A percentile compares a stretch with the other conserved stretches of the same genome.
These are phyloP conservation scores for Nestor notabilis DNA, from an alignment of 2,113 vertebrate species.

Conservation along the genomic window DNA sequence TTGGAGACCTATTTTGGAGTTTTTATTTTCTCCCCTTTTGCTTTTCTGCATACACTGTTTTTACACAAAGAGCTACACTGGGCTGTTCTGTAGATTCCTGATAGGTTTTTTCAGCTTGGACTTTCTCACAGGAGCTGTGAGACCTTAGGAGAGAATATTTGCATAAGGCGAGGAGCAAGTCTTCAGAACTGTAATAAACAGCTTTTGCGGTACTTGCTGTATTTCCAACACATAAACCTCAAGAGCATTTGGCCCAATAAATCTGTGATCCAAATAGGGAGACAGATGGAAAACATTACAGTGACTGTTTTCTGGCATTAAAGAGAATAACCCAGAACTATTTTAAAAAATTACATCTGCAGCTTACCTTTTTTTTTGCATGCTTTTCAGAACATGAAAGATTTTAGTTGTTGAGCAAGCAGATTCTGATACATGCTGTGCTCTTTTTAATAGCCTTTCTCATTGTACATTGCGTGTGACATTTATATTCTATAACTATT, in stretches of 20 bases:
- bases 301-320: not conserved
- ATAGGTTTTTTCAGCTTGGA: not conserved
- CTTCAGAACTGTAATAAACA: not conserved
- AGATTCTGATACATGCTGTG: not conserved
- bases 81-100: not conserved
- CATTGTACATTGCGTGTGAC: not conserved
- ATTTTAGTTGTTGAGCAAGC: not conserved
- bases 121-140: not conserved
- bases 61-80: not conserved
- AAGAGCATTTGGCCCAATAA: not conserved
- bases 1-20: not conserved
- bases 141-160: not conserved
- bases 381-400: not conserved
- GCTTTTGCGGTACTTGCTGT: not conserved
- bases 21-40: not conserved
- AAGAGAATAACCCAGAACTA: not conserved
- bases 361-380: not conserved
- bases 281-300: slow-evolving; percentile 12
- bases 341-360: not conserved
- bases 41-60: not conserved
- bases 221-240: not conserved
- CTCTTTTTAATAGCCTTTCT: not conserved
- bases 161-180: not conserved
- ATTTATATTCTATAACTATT: not conserved
- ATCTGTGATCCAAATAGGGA: not conserved